phyloP scores from a whole-genome alignment of 2,888 invertebrate species.

The Smittia sp. region DNA sequence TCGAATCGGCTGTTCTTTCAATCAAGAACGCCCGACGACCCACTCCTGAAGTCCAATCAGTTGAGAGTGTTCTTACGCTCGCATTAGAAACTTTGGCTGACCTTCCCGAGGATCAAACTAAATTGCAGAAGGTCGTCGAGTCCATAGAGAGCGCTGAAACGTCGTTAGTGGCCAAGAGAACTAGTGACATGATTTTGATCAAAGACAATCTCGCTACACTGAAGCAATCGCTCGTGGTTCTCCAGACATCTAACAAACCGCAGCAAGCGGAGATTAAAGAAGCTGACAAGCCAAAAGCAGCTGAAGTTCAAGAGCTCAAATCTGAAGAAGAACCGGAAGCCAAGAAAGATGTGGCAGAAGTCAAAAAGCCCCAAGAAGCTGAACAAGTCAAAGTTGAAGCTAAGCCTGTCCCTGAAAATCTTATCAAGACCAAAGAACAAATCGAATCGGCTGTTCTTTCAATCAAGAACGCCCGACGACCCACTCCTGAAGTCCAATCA shows the following conservation, averaged over 20 bases:
- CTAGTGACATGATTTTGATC: constrained; percentile 28
- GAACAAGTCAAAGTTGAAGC: neutral
- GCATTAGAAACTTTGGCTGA: constrained; percentile 41
- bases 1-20: neutral
- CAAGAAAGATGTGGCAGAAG: constrained; percentile 43
- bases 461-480: neutral
- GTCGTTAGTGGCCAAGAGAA: constrained; percentile 29
- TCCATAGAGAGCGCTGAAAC: constrained; percentile 38
- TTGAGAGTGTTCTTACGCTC: constrained; percentile 34
- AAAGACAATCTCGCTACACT: constrained; percentile 24
- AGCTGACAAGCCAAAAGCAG: neutral
- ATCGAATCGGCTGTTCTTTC: neutral
- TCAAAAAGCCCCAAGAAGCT: too few relatives aligned
- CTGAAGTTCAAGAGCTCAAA: too few relatives aligned
- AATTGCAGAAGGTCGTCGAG: constrained; percentile 37
- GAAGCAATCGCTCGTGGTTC: constrained; percentile 21
- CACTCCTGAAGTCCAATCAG: constrained; percentile 28
- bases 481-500: constrained; percentile 33
- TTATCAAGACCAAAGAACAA: neutral
- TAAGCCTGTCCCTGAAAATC: too few relatives aligned
- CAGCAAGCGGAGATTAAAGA: constrained; percentile 41
- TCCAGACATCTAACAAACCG: neutral
- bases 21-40: constrained; percentile 12
- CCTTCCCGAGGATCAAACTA: constrained; percentile 27
- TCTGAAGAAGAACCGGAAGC: constrained; percentile 49